Evolutionary conservation across 2,113 vertebrate species (phyloP), one percentile per base, ranked within the genome.

Genomic region (Varanus salvator): DNA sequence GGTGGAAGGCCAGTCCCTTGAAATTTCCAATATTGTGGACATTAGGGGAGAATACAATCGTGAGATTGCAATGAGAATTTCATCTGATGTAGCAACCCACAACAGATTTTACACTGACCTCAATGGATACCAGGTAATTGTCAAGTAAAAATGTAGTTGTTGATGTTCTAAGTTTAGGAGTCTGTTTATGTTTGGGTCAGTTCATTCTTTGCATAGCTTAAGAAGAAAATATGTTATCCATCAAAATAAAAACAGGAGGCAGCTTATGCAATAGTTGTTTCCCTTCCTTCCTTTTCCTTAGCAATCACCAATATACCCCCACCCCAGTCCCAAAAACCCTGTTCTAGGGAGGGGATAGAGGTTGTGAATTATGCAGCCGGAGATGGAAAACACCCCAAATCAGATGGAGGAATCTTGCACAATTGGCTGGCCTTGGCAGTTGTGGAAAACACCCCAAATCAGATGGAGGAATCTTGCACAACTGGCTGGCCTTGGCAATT

Each of bases 71-170:
- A 99, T 99, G 98, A 97, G 97, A 92, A 97, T 99, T 92, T 96
- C 97, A 85, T 98, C 97, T 71, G 96, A 98, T 17, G 91, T 98
- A 77, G 97, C 98, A 92, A 99, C 92, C 83, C 95, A 97, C 89
- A 97, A 99, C 86, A 97, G 94, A 93, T 99, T 99, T 97, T 98
- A 97, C 95, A 97, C 96, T 44, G 99, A 99, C 94, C 98, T 99
- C 92, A 99, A 99, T 92, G 98, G 98, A 84, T 99, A 98, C 95
- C 99, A 99, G 98, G 99, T 99, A 96, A 96, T 75, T 93, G 75
- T 60, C 52, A 91, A 93, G 66, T 38, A 60, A 85, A 87, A 90
- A 93, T 87, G 60, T 8, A 38, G 23, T 23, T 0, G 0, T 84
- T 75, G 66, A 14, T 34, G 12, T 69, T 54, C n/a, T 71, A 78